Conservation (phyloP, 2,888 invertebrate genomes). For the Deilephila elpenor region DNA sequence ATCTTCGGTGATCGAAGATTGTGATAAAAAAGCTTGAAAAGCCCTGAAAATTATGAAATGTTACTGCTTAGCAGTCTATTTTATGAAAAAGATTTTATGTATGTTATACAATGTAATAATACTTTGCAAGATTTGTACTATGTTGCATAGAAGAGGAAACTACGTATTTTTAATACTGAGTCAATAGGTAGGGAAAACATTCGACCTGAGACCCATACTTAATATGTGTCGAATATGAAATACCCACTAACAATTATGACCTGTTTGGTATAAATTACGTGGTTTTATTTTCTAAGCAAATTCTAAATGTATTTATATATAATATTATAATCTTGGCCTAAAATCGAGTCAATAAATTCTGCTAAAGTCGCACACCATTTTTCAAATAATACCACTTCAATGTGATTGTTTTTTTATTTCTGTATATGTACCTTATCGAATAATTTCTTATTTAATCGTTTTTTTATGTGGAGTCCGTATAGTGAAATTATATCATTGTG, state of each 20-base stretch:
- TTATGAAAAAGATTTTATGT: conserved; percentile 47
- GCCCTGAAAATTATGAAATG: conserved; percentile 40
- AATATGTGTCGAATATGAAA: background rate
- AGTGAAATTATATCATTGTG: conserved; percentile 36
- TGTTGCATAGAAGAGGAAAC: background rate
- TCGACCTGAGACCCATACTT: background rate
- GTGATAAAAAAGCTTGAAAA: conserved; percentile 32
- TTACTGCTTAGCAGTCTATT: conserved; percentile 59
- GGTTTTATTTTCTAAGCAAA: background rate
- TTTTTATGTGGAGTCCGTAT: conserved; percentile 38
- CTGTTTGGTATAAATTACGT: background rate
- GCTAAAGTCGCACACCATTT: conserved; percentile 9
- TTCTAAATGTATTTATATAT: background rate
- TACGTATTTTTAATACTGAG: background rate
- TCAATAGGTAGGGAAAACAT: background rate
- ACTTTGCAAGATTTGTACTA: conserved; percentile 30
- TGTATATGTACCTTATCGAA: conserved; percentile 14
- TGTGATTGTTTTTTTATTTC: conserved; percentile 13
- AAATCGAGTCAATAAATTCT: background rate
- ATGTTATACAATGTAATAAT: conserved; percentile 36
- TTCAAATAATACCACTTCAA: conserved; percentile 3
- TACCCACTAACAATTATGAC: background rate
- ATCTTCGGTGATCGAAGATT: background rate
- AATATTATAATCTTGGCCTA: conserved; percentile 7
- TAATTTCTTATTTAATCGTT: conserved; percentile 22